Evolutionary conservation across 2,113 vertebrate genomes (phyloP).

Genomic region (Lepisosteus oculatus): DNA sequence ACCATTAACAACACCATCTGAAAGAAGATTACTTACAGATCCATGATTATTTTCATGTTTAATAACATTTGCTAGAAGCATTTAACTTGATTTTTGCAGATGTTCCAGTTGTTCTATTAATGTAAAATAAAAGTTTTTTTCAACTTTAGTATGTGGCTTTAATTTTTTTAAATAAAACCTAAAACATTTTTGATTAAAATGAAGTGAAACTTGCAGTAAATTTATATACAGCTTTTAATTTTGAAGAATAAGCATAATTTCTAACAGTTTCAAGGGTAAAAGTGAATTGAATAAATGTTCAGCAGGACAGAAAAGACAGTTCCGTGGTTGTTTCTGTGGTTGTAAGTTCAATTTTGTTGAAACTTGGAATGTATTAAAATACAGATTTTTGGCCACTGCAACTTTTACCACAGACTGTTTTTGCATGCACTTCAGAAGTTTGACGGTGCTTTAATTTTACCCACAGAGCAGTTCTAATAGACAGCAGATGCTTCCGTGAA

Average conservation of each 20-base stretch:
- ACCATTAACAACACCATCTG: not conserved
- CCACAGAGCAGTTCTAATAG: slow-evolving; percentile 30
- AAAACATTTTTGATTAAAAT: not conserved
- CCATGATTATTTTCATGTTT: not conserved
- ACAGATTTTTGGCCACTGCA: slow-evolving; percentile 16
- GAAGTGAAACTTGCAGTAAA: not conserved
- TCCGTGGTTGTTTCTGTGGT: not conserved
- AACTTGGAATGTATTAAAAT: slow-evolving; percentile 21
- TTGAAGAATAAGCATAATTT: too few species aligned
- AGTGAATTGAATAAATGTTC: not conserved
- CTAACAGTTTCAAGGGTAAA: not conserved
- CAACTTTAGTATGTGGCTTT: slow-evolving; percentile 11
- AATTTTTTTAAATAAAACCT: slow-evolving; percentile 24
- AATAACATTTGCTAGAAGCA: not conserved
- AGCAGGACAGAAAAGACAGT: not conserved
- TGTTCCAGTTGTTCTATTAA: not conserved
- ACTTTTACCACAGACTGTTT: slow-evolving; percentile 36
- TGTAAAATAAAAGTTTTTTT: slow-evolving; percentile 1
- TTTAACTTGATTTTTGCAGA: not conserved
- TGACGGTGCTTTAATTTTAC: slow-evolving; percentile 27
- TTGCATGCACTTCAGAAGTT: slow-evolving; percentile 30
- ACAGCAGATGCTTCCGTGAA: slow-evolving; percentile 30
- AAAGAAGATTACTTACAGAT: not conserved
- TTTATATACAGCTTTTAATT: too few species aligned
- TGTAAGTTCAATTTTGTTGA: slow-evolving; percentile 7